A percentile compares a stretch with the other conserved stretches of the same genome.
These are phyloP conservation scores for Scaptomyza hsui DNA, from an alignment of 1,140 invertebrate species.

Conservation along the genomic window DNA sequence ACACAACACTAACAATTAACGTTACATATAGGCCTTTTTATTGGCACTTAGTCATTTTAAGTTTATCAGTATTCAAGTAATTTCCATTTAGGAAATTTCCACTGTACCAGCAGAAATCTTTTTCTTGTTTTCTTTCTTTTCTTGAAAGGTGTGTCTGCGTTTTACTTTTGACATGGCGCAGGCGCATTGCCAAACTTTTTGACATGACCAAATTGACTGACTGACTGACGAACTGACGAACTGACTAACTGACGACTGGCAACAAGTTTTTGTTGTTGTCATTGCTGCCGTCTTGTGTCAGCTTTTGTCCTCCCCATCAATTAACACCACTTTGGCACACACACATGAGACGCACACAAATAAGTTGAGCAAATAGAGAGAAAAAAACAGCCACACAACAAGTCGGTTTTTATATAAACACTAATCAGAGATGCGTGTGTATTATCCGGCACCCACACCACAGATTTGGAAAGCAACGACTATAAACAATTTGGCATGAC, in stretches of 20 bases:
- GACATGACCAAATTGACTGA: constrained; percentile 41
- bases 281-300: constrained; percentile 51
- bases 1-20: too few species aligned
- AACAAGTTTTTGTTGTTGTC: constrained; percentile 56
- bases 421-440: constrained; percentile 47
- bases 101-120: constrained; percentile 21
- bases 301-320: constrained; percentile 60
- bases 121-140: not conserved
- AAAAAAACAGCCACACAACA: constrained; percentile 24
- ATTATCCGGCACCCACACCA: constrained; percentile 14
- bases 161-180: constrained; percentile 44
- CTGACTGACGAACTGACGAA: constrained; percentile 44
- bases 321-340: constrained; percentile 62
- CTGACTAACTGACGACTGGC: constrained; percentile 53
- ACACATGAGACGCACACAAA: constrained; percentile 28
- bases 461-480: constrained; percentile 19
- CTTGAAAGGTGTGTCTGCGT: constrained; percentile 8
- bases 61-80: not conserved
- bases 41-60: not conserved
- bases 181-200: constrained; percentile 54
- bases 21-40: not conserved
- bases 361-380: constrained; percentile 45
- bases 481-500: constrained; percentile 58
- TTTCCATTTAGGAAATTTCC: constrained; percentile 5
- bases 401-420: constrained; percentile 29